Evolutionary conservation across 2,797 vertebrate genomes (phyloP), one percentile per base, ranked within the genome.

Genomic region (Syndactyla subalaris): DNA sequence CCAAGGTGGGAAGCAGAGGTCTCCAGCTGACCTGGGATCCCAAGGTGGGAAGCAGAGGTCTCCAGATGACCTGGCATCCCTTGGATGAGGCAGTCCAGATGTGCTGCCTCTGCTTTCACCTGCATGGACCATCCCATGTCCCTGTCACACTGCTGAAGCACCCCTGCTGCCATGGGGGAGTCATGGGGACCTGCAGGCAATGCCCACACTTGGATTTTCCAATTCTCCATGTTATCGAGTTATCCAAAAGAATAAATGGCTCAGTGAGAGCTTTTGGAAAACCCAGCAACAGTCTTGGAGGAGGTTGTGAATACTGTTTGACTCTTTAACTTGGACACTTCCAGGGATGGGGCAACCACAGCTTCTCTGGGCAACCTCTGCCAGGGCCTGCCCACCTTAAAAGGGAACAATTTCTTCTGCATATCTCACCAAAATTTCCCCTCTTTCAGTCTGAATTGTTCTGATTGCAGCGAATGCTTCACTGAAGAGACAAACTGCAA

Each of bases 71-170:
- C 55, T 62, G 48, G 48, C 27, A 73, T 14, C 15, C 43, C n/a
- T 8, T 4, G 30, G 54, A 13, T 34, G 49, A 17, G 32, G 34
- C 30, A 55, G 45, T 24, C 38, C 75, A 46, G n/a, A 15, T 16
- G 39, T 27, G 43, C 7, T 49, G 23, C 75, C 19, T 8, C 1
- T 49, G 38, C 32, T 66, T n/a, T 12, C 43, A 32, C 10, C 74
- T 29, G 6, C 52, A n/a, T 2, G 17, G 52, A 38, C 17, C 39
- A 51, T 9, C n/a, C 59, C 1, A 0, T 16, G 12, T 2, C 55
- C 10, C 3, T 26, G 24, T 3, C 59, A 39, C 30, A 18, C 32
- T 13, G 19, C 59, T 41, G 34, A 24, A 39, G 13, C 46, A 45
- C 2, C 3, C 8, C 8, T 9, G 9, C 16, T 55, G 29, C 46